Base-by-base conservation (phyloP, 2,797 vertebrate species). In the Poecilia velifera region DNA sequence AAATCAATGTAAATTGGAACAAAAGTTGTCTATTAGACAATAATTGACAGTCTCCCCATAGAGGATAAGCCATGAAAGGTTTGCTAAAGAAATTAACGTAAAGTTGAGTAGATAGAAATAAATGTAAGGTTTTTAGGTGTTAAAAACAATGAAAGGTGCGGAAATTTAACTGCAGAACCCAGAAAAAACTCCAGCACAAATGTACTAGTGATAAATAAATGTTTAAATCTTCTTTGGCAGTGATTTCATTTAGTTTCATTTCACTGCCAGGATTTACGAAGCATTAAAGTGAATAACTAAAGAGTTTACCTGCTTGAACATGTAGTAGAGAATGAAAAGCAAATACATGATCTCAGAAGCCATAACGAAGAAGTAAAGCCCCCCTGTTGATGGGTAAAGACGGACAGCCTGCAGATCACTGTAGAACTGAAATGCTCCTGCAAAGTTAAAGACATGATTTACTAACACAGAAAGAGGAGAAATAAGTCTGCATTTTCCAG, bases 321-420 rank as follows among this genome's bases (percentile, higher is more conserved):
- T 98, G 91, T 98, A 98, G 91, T 98, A 97, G 78, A 97, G 80
- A 82, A 98, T 94, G 59, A 98, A 98, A 79, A 98, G 90, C 90
- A 98, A 92, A 91, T 97, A 98, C 81, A 96, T 74, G 1, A 96
- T 87, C 93, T 98, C 97, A 45, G 96, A 96, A 2, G 94, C 96
- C 84, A 97, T 90, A 31, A 98, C 95, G 6, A 98, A 97, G 88
- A 97, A 84, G 84, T 96, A 90, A 74, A 98, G 94, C 4, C 95
- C 95, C 1, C 93, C 92, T 0, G 95, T 95, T 74, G 97, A 96
- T 1, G 95, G 95, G 88, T 98, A 97, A 46, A 99, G 95, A 53
- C 93, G 95, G 71, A 99, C 71, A 39, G 90, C 97, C 76, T 96
- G 96, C 78, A 98, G 89, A 80, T 97, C 90, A 0, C 76, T 89